phyloP scores from a whole-genome alignment of 2,888 invertebrate species.

The Oscheius sp. region DNA sequence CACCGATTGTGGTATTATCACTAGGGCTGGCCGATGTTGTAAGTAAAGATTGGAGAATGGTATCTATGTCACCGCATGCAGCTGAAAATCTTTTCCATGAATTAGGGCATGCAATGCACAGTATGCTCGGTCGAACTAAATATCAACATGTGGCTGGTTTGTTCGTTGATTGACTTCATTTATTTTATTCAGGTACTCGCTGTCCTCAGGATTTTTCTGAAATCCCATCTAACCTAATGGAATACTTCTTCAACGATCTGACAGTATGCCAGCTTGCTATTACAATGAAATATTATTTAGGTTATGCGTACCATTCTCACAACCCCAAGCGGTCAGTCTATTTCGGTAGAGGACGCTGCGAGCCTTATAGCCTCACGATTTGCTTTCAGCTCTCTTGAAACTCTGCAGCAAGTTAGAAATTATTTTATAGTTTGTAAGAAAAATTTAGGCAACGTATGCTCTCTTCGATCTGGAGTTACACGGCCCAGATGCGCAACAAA shows the following conservation, averaged over 20 bases:
- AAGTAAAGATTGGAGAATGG: conserved; percentile 38
- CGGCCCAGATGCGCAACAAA: conserved; percentile 44
- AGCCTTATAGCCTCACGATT: conserved; percentile 87
- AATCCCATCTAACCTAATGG: conserved; percentile 97
- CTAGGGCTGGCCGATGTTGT: conserved; percentile 48
- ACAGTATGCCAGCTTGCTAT: no score
- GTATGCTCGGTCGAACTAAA: conserved; percentile 92
- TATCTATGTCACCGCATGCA: conserved; percentile 77
- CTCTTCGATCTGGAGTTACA: conserved; percentile 72
- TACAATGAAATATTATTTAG: conserved; percentile 29
- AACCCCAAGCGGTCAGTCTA: conserved; percentile 81
- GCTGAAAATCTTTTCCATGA: conserved; percentile 98
- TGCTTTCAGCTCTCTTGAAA: conserved; percentile 79
- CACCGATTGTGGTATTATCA: conserved; percentile 71
- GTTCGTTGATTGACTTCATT: conserved; percentile 13
- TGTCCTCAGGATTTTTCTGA: conserved; percentile 98
- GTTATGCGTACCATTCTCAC: conserved; percentile 49
- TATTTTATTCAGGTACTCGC: conserved; percentile 82
- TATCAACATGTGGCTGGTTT: conserved; percentile 91
- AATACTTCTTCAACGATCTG: conserved; percentile 89
- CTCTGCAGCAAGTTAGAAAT: conserved; percentile 58
- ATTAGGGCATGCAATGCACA: conserved; percentile 98
- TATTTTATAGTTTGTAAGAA: not conserved
- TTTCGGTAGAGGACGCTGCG: conserved; percentile 84
- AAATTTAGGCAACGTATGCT: conserved; percentile 76